Percentiles rank a stretch among this genome's conserved stretches.
These are phyloP conservation scores for Taphrorychus bicolor DNA, from an alignment of 2,888 invertebrate species.

Conservation along the genomic window DNA sequence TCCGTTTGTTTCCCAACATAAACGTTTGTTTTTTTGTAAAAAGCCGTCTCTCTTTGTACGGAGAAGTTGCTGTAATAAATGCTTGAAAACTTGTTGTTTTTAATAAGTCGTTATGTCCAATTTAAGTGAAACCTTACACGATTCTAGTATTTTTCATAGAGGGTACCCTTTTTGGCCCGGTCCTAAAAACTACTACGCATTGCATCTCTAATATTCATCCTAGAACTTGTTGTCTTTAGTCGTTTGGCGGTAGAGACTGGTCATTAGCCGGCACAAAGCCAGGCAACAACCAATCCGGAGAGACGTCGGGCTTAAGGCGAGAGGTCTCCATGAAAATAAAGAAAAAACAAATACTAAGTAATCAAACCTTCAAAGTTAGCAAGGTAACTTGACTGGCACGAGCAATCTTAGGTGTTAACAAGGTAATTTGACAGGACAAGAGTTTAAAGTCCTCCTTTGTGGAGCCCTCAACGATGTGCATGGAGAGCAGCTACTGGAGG, in stretches of 20 bases:
- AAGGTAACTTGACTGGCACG: constrained; percentile 28
- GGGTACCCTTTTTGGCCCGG: not conserved
- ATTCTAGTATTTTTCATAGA: not conserved
- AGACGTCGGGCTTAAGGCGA: constrained; percentile 63
- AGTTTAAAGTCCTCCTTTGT: constrained; percentile 59
- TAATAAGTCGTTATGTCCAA: too few species aligned
- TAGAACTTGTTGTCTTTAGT: constrained; percentile 60
- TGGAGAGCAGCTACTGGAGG: constrained; percentile 61
- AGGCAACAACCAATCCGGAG: constrained; percentile 57
- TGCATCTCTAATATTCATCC: too few species aligned
- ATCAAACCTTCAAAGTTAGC: constrained; percentile 64
- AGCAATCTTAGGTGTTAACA: too few species aligned
- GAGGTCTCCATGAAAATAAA: constrained; percentile 70
- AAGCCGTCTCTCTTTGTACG: too few species aligned
- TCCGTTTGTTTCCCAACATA: too few species aligned
- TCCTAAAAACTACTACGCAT: not conserved
- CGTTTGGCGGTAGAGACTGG: constrained; percentile 87
- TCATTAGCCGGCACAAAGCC: constrained; percentile 66
- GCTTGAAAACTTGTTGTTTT: too few species aligned
- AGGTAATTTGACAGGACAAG: constrained; percentile 53
- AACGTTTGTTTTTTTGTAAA: too few species aligned
- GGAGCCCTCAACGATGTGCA: constrained; percentile 60
- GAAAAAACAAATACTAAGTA: constrained; percentile 71
- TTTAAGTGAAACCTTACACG: not conserved
- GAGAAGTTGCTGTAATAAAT: too few species aligned